Evolutionary conservation across 2,113 vertebrate species (phyloP).

Genomic region (Lota lota): DNA sequence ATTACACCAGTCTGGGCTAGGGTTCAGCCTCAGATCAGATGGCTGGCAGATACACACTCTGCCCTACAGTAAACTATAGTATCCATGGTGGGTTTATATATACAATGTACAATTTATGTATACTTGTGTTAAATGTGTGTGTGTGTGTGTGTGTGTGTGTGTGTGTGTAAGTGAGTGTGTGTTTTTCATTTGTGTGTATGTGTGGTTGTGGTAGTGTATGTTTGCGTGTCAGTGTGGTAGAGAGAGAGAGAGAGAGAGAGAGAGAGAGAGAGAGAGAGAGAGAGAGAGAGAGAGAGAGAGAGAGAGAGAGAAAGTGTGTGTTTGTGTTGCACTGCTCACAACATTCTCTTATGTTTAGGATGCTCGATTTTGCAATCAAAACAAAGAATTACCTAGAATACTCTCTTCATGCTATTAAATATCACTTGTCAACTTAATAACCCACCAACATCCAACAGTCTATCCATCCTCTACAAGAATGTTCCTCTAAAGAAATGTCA

Average conservation of each 20-base stretch:
- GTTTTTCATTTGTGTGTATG: neutral
- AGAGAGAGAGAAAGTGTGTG: no score
- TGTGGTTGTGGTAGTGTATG: neutral
- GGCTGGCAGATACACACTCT: conserved; percentile 28
- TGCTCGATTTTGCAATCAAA: neutral
- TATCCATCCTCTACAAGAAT: neutral
- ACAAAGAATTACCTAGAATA: no score
- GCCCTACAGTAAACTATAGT: conserved; percentile 6
- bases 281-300: no score
- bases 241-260: no score
- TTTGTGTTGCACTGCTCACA: neutral
- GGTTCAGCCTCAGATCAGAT: conserved; percentile 52
- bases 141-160: neutral
- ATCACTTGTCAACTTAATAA: neutral
- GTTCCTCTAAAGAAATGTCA: neutral
- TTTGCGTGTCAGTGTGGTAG: neutral
- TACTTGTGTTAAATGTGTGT: neutral
- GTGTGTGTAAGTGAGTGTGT: no score
- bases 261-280: no score
- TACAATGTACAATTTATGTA: no score
- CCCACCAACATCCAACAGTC: neutral
- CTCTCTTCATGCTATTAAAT: neutral
- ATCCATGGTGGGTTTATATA: no score
- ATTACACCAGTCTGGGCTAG: conserved; percentile 49
- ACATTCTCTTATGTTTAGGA: neutral